A percentile compares a stretch with the other conserved stretches of the same genome.
Conservation (phyloP, 2,113 vertebrate genomes). For the Promerops cafer region DNA sequence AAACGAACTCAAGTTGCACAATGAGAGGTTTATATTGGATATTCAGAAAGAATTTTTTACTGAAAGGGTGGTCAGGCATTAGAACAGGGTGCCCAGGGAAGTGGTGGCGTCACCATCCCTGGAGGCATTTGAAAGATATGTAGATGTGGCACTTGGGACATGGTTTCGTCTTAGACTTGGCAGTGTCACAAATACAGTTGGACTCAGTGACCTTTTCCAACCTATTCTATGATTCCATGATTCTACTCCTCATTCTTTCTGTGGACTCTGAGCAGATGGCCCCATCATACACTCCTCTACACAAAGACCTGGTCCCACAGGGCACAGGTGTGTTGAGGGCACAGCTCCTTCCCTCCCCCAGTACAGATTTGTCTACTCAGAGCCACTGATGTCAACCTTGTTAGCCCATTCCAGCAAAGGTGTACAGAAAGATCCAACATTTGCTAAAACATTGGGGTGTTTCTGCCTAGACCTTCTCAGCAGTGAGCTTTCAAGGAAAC, state of each 20-base stretch:
- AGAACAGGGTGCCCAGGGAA: not conserved
- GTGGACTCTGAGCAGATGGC: not conserved
- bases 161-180: not conserved
- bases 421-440: not conserved
- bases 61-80: not conserved
- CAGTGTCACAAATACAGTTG: not conserved
- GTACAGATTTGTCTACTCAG: not conserved
- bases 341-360: not conserved
- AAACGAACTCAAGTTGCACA: not conserved
- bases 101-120: not conserved
- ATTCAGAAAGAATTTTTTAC: not conserved
- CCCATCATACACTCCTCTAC: rapidly evolving
- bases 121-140: not conserved
- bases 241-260: not conserved
- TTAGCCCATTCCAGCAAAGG: not conserved
- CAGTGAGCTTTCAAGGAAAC: not conserved
- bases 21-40: not conserved
- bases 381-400: not conserved
- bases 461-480: not conserved
- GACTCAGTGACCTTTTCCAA: not conserved
- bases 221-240: not conserved
- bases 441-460: not conserved
- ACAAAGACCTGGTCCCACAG: not conserved
- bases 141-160: not conserved
- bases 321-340: not conserved